Base-by-base conservation (phyloP, 2,113 vertebrate genomes). In the Pseudolaguvia tuberculata region DNA sequence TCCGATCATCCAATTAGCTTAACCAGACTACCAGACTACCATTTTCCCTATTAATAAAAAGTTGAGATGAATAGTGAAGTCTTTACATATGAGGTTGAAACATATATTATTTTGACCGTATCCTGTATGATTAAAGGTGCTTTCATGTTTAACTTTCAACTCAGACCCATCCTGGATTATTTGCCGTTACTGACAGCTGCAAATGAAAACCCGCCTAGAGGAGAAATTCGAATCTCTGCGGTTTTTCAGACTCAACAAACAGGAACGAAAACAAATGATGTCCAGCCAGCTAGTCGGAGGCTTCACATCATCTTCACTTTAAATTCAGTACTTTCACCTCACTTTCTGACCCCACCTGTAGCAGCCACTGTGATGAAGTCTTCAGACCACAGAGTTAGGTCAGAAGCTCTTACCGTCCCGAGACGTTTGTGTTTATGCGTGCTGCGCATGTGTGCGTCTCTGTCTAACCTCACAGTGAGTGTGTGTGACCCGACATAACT, bases 401-500 rank as follows among this genome's bases (percentile, higher is more conserved):
- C 72, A 50, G 21, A 29, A 66, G 69, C 76, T 65, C 52, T 39
- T 62, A 75, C 42, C 75, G 62, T 51, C 51, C 23, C 13, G 51
- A 45, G 57, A 72, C 39, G 48, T 59, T 66, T 72, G 73, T 77
- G 61, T 74, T 45, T 27, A 15, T 42, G 48, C 62, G 51, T 50
- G 55, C 47, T 71, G 27, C 27, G 45, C 14, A 15, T 66, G n/a
- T 39, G 51, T 51, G 20, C 42, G 29, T 25, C 7, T 42, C 27
- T 69, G 55, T 10, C 45, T 56, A 45, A 65, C 13, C 47, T 70
- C 73, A 66, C 59, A n/a, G 75, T 50, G 5, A 35, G 45, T 73
- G 62, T 73, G 77, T 57, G 73, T 27, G 65, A 79, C 66, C 71
- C 45, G 63, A 63, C 68, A 70, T 71, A 77, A 77, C 57, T 77